Base-by-base conservation (phyloP, 2,888 invertebrate species). In the Pseudococcus longispinus region DNA sequence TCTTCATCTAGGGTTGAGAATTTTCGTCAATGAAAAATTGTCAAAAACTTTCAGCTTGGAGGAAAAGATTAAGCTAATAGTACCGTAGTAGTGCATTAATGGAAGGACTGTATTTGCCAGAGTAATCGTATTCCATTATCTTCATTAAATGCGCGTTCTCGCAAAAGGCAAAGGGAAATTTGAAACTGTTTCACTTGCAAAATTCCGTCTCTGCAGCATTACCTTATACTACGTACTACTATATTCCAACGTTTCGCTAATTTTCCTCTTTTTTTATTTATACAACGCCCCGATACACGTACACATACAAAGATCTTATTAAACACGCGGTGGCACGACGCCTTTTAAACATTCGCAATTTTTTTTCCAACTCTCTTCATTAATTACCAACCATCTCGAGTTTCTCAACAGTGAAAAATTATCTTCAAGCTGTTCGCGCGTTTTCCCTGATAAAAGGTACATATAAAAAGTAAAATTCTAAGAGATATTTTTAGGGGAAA, bases 101-200 rank as follows among this genome's bases (percentile, higher is more conserved):
- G 70, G 70, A 70, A 70, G 70, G 15, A 29, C 70, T 70, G 70
- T 70, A 70, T 70, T 70, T 70, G 70, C 70, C 26, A 29, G 70
- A 70, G 70, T 70, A 70, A 70, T 70, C 70, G 70, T 70, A 70
- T 70, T 70, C 70, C 70, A 70, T 70, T 70, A 70, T 70, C 70
- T 70, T 70, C 70, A 70, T 70, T 70, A 70, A 70, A 70, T 23
- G 60, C 60, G 60, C 26, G 70, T 70, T 29, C 26, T 11, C 70
- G 60, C 60, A 60, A 60, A 23, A 13, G 60, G 60, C 2, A 15
- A 8, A 70, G 70, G 70, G 70, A 70, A 70, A 70, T 70, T 70
- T 70, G 15, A 70, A 70, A 70, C 70, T 70, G 70, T 70, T 70
- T 70, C 29, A 70, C 70, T 70, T 15, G 70, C 70, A 8, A 70